Conservation (phyloP, 2,797 vertebrate genomes). For the Macroramphosus scolopax region DNA sequence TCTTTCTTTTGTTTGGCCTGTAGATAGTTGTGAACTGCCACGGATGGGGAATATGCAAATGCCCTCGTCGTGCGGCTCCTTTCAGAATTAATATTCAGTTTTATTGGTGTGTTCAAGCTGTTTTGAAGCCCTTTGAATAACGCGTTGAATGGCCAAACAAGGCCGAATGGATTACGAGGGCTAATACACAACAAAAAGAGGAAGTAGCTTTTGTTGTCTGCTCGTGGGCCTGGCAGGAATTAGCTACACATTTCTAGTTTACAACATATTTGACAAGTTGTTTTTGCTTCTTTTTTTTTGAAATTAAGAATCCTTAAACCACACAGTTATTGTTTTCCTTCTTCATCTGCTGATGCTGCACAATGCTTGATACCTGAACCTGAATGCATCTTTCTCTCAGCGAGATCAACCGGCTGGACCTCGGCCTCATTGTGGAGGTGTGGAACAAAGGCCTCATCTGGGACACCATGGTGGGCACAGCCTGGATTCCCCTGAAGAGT, state of each 20-base stretch:
- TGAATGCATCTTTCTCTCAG: conserved; percentile 62
- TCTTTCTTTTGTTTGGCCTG: conserved; percentile 57
- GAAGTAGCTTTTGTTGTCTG: conserved; percentile 40
- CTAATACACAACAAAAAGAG: conserved; percentile 29
- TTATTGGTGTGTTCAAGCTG: conserved; percentile 54
- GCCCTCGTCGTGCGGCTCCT: conserved; percentile 29
- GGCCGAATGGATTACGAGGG: conserved; percentile 39
- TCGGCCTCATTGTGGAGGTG: conserved; percentile 94
- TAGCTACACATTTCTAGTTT: too few species aligned
- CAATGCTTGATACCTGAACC: too few species aligned
- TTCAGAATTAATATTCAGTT: conserved; percentile 49
- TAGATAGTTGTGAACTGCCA: conserved; percentile 32
- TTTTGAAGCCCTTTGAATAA: conserved; percentile 52
- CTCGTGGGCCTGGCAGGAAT: conserved; percentile 9
- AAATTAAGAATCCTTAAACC: too few species aligned
- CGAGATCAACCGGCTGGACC: conserved; percentile 94
- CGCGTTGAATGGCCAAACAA: conserved; percentile 47
- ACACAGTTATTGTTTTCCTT: too few species aligned
- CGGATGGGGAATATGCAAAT: conserved; percentile 66
- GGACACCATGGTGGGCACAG: conserved; percentile 96
- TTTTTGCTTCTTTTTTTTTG: too few species aligned
- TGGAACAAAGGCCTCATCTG: conserved; percentile 99
- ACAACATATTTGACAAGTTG: too few species aligned
- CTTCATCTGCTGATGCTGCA: too few species aligned
- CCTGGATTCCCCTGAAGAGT: conserved; percentile 91